These are phyloP conservation scores for Cyanistes caeruleus DNA, from an alignment of 2,113 vertebrate genomes.

Conservation along the genomic window DNA sequence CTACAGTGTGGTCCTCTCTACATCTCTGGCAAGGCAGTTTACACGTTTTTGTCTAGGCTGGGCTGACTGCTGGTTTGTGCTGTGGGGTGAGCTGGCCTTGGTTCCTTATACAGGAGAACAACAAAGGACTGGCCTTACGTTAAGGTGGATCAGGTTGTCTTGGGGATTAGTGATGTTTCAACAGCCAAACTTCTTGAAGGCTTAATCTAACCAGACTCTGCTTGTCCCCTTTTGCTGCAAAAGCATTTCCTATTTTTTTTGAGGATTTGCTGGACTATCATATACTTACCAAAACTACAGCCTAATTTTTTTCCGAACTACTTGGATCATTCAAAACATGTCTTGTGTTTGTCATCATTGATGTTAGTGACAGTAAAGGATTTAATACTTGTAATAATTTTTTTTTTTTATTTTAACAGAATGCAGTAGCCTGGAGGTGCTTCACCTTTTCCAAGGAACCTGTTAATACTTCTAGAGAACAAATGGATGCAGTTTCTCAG, in stretches of 20 bases:
- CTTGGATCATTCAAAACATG: background rate
- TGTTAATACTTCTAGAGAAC: slow-evolving; percentile 61
- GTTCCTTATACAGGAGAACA: background rate
- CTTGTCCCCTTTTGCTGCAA: background rate
- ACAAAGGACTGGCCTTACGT: background rate
- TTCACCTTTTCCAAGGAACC: slow-evolving; percentile 91
- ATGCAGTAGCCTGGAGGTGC: slow-evolving; percentile 88
- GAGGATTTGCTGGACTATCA: background rate
- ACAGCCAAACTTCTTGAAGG: background rate
- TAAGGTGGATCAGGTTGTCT: background rate
- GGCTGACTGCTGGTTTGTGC: background rate
- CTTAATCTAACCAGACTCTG: background rate
- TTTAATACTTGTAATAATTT: background rate
- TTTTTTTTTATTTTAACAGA: slow-evolving; percentile 70
- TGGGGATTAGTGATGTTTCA: background rate
- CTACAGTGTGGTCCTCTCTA: background rate
- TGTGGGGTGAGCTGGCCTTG: background rate
- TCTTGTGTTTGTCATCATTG: background rate
- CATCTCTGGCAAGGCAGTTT: background rate
- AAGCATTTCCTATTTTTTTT: background rate
- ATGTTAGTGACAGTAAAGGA: background rate
- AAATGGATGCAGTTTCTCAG: slow-evolving; percentile 66
- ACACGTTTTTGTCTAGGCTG: background rate
- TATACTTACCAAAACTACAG: background rate
- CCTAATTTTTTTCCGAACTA: background rate